A percentile compares a stretch with the other conserved stretches of the same genome.
Evolutionary conservation across 1,140 invertebrate genomes (phyloP).

Genomic region (Anoplophora glabripennis): DNA sequence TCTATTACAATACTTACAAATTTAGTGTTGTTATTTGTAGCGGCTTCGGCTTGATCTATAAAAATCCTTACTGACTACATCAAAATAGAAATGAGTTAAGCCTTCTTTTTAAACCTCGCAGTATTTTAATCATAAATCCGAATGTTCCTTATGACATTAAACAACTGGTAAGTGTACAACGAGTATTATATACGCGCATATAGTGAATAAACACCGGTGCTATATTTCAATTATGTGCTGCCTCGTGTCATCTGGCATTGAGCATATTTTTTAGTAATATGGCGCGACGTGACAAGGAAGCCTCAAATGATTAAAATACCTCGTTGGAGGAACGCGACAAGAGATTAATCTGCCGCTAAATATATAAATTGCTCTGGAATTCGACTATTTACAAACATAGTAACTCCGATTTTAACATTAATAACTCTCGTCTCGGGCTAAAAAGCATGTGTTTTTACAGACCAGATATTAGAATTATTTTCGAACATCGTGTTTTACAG

Average conservation of each 20-base stretch:
- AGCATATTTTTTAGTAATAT: conserved; percentile 38
- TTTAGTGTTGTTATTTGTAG: too few species aligned
- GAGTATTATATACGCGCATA: conserved; percentile 3
- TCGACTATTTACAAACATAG: conserved; percentile 47
- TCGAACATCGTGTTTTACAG: conserved; percentile 6
- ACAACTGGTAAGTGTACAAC: conserved; percentile 10
- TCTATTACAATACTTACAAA: too few species aligned
- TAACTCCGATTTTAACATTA: conserved; percentile 42
- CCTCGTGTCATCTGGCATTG: conserved; percentile 28
- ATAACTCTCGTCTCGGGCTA: neutral
- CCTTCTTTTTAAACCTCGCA: too few species aligned
- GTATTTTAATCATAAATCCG: too few species aligned
- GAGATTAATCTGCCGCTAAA: conserved; percentile 47
- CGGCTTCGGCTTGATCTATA: too few species aligned
- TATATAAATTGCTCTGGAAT: conserved; percentile 47
- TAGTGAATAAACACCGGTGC: neutral
- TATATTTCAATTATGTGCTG: neutral
- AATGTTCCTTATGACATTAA: neutral
- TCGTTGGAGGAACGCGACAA: conserved; percentile 38
- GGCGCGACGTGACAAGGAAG: conserved; percentile 31
- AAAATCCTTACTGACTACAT: too few species aligned
- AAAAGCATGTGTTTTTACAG: conserved; percentile 11
- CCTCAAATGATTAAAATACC: conserved; percentile 42
- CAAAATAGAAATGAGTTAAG: too few species aligned
- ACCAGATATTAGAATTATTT: conserved; percentile 15